Percentiles rank a stretch among this genome's conserved stretches.
Evolutionary conservation across 2,113 vertebrate genomes (phyloP).

Genomic region (Nibea coibor): DNA sequence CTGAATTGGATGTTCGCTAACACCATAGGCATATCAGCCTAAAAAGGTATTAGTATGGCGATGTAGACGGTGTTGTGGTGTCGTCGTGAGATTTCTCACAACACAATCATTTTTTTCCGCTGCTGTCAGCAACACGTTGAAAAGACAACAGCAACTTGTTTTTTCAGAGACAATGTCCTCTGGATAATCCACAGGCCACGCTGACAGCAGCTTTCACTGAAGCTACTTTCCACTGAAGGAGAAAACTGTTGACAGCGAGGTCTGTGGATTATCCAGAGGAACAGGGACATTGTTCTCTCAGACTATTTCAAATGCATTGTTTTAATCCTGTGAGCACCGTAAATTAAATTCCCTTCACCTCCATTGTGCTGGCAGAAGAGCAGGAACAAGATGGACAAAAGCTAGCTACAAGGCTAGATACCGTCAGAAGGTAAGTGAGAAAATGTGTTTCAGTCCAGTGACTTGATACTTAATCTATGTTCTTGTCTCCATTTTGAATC

Average conservation of each 20-base stretch:
- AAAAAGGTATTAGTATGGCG: not conserved
- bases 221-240: not conserved
- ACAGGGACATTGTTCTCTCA: not conserved
- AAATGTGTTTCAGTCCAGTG: not conserved
- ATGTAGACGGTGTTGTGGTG: not conserved
- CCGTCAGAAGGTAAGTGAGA: not conserved
- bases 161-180: not conserved
- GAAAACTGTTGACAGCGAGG: slow-evolving; percentile 12
- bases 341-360: not conserved
- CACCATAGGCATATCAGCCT: not conserved
- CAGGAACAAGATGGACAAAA: not conserved
- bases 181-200: slow-evolving; percentile 29
- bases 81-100: too few relatives aligned
- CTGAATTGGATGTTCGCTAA: not conserved
- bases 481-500: not conserved
- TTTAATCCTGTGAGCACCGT: not conserved
- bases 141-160: not conserved
- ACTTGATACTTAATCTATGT: not conserved
- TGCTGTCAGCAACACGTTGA: not conserved
- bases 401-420: not conserved
- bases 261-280: slow-evolving; percentile 26
- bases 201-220: slow-evolving; percentile 39
- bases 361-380: not conserved
- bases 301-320: not conserved
- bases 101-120: not conserved